These are phyloP conservation scores for Drepanosiphum platanoidis DNA, from an alignment of 2,888 invertebrate species.

Conservation along the genomic window DNA sequence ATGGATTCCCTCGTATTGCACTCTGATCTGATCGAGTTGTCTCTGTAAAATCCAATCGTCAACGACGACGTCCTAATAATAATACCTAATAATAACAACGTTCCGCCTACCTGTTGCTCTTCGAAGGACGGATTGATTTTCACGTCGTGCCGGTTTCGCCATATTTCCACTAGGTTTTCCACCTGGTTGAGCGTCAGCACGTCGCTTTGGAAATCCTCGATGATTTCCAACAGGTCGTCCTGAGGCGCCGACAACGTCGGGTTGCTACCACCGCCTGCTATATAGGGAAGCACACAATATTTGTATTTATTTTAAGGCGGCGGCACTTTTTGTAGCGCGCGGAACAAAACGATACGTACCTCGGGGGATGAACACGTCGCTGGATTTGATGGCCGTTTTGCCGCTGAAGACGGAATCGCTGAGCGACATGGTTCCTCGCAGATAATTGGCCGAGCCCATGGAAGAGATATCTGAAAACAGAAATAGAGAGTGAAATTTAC, in stretches of 20 bases:
- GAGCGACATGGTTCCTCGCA: constrained; percentile 28
- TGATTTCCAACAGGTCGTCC: constrained; percentile 85
- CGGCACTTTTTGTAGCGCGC: background rate
- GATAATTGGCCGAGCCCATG: constrained; percentile 36
- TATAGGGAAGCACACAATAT: too few relatives aligned
- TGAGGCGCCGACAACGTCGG: constrained; percentile 67
- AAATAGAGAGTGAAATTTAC: too few relatives aligned
- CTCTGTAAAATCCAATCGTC: constrained; percentile 70
- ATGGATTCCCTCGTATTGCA: constrained; percentile 85
- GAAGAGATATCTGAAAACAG: background rate
- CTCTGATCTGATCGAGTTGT: constrained; percentile 81
- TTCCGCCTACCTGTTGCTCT: constrained; percentile 72
- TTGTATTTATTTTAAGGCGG: background rate
- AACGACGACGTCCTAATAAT: background rate
- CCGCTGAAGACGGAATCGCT: background rate
- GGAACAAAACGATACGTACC: background rate
- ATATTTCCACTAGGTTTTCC: constrained; percentile 84
- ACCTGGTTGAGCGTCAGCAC: constrained; percentile 86
- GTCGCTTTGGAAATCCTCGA: constrained; percentile 89
- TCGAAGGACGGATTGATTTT: constrained; percentile 84
- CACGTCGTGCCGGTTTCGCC: constrained; percentile 88
- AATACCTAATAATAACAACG: background rate
- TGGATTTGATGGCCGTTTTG: background rate
- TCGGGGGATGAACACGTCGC: constrained; percentile 25
- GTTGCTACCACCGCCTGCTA: constrained; percentile 54